A percentile compares a stretch with the other conserved stretches of the same genome.
phyloP scores from a whole-genome alignment of 2,888 invertebrate species.

The Rhingia rostrata region DNA sequence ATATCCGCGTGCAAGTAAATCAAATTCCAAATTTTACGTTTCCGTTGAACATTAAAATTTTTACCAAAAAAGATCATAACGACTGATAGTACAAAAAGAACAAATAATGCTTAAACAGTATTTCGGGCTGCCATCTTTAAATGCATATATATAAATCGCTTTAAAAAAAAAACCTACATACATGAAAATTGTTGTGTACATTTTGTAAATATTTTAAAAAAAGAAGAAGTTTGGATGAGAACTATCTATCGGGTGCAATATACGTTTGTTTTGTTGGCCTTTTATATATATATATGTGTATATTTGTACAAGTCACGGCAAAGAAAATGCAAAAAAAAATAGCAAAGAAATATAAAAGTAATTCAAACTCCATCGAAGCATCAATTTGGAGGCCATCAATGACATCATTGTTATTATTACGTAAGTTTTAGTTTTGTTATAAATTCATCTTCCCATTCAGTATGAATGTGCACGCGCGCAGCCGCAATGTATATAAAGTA shows the following conservation, averaged over 20 bases:
- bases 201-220: conserved; percentile 65
- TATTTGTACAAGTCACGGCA: conserved; percentile 49
- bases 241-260: conserved; percentile 57
- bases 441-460: conserved; percentile 42
- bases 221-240: conserved; percentile 47
- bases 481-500: conserved; percentile 29
- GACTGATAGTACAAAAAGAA: conserved; percentile 63
- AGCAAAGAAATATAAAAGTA: conserved; percentile 31
- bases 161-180: conserved; percentile 18
- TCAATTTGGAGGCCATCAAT: conserved; percentile 73
- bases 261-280: conserved; percentile 46
- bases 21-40: conserved; percentile 83
- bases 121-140: conserved; percentile 70
- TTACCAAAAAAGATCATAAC: conserved; percentile 18
- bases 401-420: conserved; percentile 73
- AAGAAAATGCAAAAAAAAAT: conserved; percentile 18
- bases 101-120: conserved; percentile 43
- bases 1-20: conserved; percentile 81
- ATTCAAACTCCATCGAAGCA: conserved; percentile 71
- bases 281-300: conserved; percentile 43
- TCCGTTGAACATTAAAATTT: conserved; percentile 80
- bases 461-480: conserved; percentile 15
- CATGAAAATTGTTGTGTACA: conserved; percentile 43
- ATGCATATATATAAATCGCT: conserved; percentile 58
- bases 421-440: conserved; percentile 72